phyloP scores from a whole-genome alignment of 2,797 vertebrate genomes.

The Lates japonicus region DNA sequence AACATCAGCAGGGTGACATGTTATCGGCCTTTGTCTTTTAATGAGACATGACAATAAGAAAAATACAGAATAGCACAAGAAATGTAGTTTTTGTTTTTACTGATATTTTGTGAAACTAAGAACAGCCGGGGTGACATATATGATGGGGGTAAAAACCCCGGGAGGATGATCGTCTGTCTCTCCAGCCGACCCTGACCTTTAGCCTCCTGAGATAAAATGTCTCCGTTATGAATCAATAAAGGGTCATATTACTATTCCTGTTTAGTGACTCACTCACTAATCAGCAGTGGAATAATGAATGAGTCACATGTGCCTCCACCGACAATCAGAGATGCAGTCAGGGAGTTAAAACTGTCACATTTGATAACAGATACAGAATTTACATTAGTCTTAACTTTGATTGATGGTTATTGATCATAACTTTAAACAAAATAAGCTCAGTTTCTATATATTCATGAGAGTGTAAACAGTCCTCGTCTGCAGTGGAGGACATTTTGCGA shows the following conservation, averaged over 20 bases:
- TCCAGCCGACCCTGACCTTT: conserved; percentile 27
- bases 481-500: not conserved
- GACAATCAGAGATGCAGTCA: not conserved
- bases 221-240: conserved; percentile 31
- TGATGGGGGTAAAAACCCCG: not conserved
- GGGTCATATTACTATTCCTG: conserved; percentile 26
- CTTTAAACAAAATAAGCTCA: not conserved
- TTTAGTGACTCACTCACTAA: conserved; percentile 21
- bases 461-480: not conserved
- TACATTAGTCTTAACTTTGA: not conserved
- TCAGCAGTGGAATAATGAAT: not conserved
- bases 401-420: not conserved
- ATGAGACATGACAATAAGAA: not conserved
- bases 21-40: not conserved
- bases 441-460: not conserved
- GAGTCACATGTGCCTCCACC: not conserved
- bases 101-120: not conserved
- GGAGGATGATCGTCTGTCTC: not conserved
- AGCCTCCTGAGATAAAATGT: conserved; percentile 21
- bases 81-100: not conserved
- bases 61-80: not conserved
- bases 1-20: too few relatives aligned
- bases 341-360: not conserved
- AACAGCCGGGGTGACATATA: not conserved
- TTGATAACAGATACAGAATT: not conserved